A percentile compares a stretch with the other conserved stretches of the same genome.
Conservation (phyloP, 1,140 invertebrate genomes). For the Nephotettix cincticeps region DNA sequence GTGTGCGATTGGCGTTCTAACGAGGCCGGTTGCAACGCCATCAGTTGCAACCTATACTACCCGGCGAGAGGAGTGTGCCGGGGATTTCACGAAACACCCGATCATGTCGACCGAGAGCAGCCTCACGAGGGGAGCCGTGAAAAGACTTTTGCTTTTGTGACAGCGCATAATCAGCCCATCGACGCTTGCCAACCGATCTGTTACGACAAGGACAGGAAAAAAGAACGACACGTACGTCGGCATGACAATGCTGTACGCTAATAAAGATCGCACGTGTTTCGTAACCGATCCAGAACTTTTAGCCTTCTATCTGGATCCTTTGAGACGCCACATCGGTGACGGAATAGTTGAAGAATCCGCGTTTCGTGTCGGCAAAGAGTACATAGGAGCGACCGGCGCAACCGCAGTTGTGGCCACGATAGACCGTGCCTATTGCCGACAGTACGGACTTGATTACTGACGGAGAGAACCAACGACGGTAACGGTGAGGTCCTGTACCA, state of each 20-base stretch:
- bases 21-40: neutral
- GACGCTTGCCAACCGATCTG: constrained; percentile 7
- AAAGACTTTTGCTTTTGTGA: neutral
- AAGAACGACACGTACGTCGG: neutral
- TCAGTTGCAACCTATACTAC: neutral
- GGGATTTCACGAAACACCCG: neutral
- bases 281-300: neutral
- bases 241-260: neutral
- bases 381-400: neutral
- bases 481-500: too few relatives aligned
- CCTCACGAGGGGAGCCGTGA: neutral
- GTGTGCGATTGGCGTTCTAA: neutral
- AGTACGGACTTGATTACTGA: too few relatives aligned
- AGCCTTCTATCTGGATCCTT: neutral
- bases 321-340: neutral
- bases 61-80: neutral
- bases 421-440: too few relatives aligned
- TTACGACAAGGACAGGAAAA: neutral
- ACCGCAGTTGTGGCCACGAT: too few relatives aligned
- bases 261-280: neutral
- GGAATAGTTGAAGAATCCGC: neutral
- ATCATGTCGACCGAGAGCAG: neutral
- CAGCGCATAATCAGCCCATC: neutral
- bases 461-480: too few relatives aligned
- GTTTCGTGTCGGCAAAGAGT: neutral